phyloP scores from a whole-genome alignment of 2,797 vertebrate genomes.

The Rhinoraja longicauda region DNA sequence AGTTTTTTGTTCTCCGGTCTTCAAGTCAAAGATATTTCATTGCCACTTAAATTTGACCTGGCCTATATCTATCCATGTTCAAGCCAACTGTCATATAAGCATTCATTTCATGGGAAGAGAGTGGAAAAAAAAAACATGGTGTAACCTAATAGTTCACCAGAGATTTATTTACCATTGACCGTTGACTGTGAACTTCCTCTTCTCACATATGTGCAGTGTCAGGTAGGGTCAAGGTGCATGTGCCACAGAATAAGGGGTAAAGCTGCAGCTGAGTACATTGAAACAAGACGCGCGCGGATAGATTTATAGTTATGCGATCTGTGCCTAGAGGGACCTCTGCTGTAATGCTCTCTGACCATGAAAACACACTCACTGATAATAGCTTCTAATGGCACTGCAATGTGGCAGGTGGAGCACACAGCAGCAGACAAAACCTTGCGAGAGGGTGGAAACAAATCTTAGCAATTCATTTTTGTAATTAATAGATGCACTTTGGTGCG shows the following conservation, averaged over 20 bases:
- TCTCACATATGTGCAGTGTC: constrained; percentile 53
- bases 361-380: constrained; percentile 66
- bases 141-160: constrained; percentile 54
- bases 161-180: constrained; percentile 58
- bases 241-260: constrained; percentile 45
- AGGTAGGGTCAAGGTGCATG: constrained; percentile 58
- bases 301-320: constrained; percentile 56
- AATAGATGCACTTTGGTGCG: not conserved
- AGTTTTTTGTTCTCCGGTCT: constrained; percentile 11
- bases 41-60: constrained; percentile 47
- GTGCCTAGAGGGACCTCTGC: constrained; percentile 56
- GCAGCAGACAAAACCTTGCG: constrained; percentile 41
- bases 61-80: constrained; percentile 52
- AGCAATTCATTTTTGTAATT: not conserved
- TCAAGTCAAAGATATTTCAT: constrained; percentile 39
- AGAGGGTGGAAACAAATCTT: constrained; percentile 42
- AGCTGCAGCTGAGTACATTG: constrained; percentile 49
- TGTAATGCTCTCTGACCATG: constrained; percentile 68
- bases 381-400: constrained; percentile 62
- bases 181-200: constrained; percentile 50
- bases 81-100: constrained; percentile 52
- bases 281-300: constrained; percentile 57
- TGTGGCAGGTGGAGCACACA: constrained; percentile 47
- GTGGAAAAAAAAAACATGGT: constrained; percentile 45
- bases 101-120: constrained; percentile 50